Evolutionary conservation across 2,797 vertebrate species (phyloP).

Genomic region (Microhierax caerulescens): DNA sequence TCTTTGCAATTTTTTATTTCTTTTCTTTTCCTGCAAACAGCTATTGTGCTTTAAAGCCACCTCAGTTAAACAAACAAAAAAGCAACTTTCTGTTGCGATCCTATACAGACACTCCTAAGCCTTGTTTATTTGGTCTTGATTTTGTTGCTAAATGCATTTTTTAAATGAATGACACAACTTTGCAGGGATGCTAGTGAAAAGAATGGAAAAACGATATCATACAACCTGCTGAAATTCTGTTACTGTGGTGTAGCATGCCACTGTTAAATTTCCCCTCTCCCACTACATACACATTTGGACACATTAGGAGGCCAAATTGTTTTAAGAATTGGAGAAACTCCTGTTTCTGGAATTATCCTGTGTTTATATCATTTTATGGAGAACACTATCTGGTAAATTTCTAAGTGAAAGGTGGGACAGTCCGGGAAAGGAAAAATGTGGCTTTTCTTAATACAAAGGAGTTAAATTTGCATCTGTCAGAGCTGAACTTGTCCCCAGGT

Average conservation of each 20-base stretch:
- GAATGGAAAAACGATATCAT: not conserved
- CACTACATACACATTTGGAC: not conserved
- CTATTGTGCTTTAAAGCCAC: not conserved
- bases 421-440: not conserved
- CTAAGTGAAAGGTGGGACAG: not conserved
- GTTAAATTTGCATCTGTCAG: not conserved
- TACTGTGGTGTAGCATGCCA: not conserved
- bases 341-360: not conserved
- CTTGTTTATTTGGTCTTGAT: not conserved
- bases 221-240: not conserved
- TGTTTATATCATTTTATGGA: not conserved
- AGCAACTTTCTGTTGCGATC: not conserved
- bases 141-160: conserved; percentile 4
- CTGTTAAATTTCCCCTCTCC: not conserved
- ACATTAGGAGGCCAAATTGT: not conserved
- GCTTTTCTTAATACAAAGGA: not conserved
- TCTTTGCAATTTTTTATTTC: not conserved
- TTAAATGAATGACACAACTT: not conserved
- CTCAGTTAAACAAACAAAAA: not conserved
- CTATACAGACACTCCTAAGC: not conserved
- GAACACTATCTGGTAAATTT: not conserved
- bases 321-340: not conserved
- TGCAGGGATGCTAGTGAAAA: not conserved
- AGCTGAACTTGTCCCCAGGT: not conserved
- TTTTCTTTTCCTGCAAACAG: not conserved